phyloP scores from a whole-genome alignment of 1,140 invertebrate genomes.

The Penaeus chinensis region DNA sequence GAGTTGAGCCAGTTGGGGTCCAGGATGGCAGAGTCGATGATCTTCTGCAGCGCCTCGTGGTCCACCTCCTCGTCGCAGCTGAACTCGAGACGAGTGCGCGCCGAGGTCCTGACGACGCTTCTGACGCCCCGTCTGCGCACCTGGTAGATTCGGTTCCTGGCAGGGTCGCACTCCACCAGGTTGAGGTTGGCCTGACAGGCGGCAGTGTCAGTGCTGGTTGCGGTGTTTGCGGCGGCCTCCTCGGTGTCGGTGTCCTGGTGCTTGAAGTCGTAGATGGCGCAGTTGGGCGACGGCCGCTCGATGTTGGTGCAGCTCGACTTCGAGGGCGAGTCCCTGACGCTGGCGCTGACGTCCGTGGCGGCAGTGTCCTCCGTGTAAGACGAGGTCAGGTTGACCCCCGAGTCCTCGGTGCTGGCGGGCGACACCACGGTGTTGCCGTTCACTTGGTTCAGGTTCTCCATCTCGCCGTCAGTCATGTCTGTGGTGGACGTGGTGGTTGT shows the following conservation, averaged over 20 bases:
- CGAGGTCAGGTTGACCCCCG: constrained; percentile 67
- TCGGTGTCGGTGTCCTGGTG: constrained; percentile 87
- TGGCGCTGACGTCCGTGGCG: constrained; percentile 19
- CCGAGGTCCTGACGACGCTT: constrained; percentile 65
- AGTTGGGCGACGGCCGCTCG: constrained; percentile 82
- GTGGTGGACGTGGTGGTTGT: constrained; percentile 17
- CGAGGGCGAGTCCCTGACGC: constrained; percentile 49
- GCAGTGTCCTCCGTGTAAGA: constrained; percentile 24
- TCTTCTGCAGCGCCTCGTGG: constrained; percentile 60
- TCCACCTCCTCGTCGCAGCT: constrained; percentile 63
- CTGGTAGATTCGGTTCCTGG: constrained; percentile 73
- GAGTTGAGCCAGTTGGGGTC: constrained; percentile 64
- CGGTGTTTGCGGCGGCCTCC: constrained; percentile 66
- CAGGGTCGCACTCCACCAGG: constrained; percentile 67
- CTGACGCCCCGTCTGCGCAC: constrained; percentile 79
- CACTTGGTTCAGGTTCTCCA: constrained; percentile 58
- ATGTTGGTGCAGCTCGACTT: constrained; percentile 68
- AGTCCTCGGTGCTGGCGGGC: constrained; percentile 51
- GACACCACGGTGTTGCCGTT: constrained; percentile 61
- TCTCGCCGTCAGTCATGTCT: constrained; percentile 21
- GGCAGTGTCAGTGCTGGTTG: constrained; percentile 64
- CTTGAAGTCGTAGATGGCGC: constrained; percentile 84
- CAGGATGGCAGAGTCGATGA: constrained; percentile 63
- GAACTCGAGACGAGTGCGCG: constrained; percentile 57
- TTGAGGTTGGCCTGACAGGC: constrained; percentile 58